Evolutionary conservation across 2,888 invertebrate genomes (phyloP).

Genomic region (Coecobrya sp.): DNA sequence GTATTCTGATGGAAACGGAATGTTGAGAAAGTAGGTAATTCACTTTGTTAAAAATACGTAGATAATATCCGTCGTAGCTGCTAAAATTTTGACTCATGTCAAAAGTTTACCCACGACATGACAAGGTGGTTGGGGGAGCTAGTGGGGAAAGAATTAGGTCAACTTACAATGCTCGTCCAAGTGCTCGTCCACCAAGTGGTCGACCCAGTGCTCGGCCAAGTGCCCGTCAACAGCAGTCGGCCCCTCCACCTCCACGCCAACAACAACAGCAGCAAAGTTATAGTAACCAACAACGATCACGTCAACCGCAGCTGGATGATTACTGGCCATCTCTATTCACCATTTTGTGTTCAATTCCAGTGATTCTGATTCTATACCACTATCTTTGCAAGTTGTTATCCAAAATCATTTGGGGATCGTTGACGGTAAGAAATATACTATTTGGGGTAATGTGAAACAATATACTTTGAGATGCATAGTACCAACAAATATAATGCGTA

Average conservation of each 20-base stretch:
- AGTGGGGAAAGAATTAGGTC: conserved; percentile 34
- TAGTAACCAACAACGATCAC: not conserved
- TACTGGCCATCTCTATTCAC: conserved; percentile 72
- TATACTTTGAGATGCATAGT: no score
- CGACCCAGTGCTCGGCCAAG: not conserved
- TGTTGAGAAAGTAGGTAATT: no score
- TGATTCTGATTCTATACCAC: conserved; percentile 64
- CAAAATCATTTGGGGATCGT: conserved; percentile 70
- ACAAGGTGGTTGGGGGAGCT: not conserved
- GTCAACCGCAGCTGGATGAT: conserved; percentile 35
- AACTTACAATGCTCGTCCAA: not conserved
- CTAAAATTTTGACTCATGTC: conserved; percentile 47
- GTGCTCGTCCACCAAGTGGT: not conserved
- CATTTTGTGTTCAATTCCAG: conserved; percentile 77
- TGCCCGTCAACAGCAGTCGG: not conserved
- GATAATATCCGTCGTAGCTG: not conserved
- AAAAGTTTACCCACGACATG: conserved; percentile 65
- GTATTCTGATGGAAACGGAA: not conserved
- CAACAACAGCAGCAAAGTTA: conserved; percentile 60
- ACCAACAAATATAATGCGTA: no score
- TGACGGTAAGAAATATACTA: conserved; percentile 32
- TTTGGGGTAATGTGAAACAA: not conserved
- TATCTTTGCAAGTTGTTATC: conserved; percentile 61
- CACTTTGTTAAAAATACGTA: no score
- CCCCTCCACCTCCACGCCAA: conserved; percentile 37